Conservation (phyloP, 30 jellyfish, hydroid and myxozoan genomes). For the Chironex yamaguchii region DNA sequence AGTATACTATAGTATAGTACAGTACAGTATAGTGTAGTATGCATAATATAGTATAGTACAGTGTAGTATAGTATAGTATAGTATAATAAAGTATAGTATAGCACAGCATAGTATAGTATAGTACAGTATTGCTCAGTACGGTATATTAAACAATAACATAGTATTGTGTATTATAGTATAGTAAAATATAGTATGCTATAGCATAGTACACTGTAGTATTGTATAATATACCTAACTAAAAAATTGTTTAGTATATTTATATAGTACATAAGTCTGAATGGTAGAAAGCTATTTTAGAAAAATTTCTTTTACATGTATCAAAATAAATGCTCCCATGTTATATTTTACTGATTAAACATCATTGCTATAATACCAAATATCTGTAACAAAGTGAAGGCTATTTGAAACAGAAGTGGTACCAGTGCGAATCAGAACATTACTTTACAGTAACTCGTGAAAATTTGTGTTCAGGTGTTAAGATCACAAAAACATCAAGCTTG, state of each 20-base stretch:
- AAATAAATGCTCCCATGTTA: no score
- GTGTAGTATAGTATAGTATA: neutral
- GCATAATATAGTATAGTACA: neutral
- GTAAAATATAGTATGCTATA: neutral
- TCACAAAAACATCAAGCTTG: no score
- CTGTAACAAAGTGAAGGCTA: no score
- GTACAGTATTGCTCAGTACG: neutral
- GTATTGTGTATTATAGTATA: neutral
- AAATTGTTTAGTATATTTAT: neutral
- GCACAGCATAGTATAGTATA: neutral
- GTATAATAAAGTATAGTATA: neutral
- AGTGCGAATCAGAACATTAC: no score
- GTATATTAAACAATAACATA: neutral
- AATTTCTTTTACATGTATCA: no score
- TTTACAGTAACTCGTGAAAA: no score
- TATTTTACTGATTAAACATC: no score
- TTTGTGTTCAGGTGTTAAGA: no score
- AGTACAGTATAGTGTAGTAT: neutral
- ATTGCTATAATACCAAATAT: no score
- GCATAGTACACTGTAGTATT: neutral
- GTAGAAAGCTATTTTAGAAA: no score
- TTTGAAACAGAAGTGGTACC: no score
- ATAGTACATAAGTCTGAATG: no score
- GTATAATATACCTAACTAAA: neutral
- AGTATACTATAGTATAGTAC: neutral